phyloP scores from a whole-genome alignment of 2,888 invertebrate species.

The Aphrophora alni region DNA sequence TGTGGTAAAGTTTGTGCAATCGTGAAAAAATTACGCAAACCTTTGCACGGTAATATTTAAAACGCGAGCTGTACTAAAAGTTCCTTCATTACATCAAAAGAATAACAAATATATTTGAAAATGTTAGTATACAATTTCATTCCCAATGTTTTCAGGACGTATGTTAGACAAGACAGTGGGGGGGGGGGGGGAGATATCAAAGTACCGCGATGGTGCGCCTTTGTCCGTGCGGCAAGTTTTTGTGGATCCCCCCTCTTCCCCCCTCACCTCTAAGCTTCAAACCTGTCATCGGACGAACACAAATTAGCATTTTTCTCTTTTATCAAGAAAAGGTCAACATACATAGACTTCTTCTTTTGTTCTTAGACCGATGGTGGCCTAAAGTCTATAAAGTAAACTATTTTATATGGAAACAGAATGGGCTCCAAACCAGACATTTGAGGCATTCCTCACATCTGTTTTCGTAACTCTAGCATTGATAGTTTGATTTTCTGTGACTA shows the following conservation, averaged over 20 bases:
- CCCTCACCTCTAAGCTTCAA: background rate
- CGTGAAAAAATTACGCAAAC: too few relatives aligned
- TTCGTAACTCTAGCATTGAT: too few relatives aligned
- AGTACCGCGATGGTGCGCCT: background rate
- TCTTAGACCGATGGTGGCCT: background rate
- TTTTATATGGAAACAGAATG: background rate
- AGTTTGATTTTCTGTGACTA: too few relatives aligned
- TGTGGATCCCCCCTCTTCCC: background rate
- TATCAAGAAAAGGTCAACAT: slow-evolving; percentile 3
- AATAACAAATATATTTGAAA: background rate
- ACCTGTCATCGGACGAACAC: background rate
- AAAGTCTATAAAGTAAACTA: background rate
- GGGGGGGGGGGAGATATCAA: background rate
- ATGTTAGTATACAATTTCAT: background rate
- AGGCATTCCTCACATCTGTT: too few relatives aligned
- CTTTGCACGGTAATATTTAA: too few relatives aligned
- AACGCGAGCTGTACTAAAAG: too few relatives aligned
- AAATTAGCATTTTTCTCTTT: slow-evolving; percentile 9
- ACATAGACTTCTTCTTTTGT: background rate
- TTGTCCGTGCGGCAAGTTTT: slow-evolving; percentile 9
- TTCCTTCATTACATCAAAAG: too few relatives aligned
- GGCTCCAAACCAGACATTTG: background rate
- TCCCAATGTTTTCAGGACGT: background rate
- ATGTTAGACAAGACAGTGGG: background rate
- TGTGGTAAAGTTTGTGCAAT: too few relatives aligned